Conservation (phyloP, 2,888 invertebrate species). For the Euphydryas editha region DNA sequence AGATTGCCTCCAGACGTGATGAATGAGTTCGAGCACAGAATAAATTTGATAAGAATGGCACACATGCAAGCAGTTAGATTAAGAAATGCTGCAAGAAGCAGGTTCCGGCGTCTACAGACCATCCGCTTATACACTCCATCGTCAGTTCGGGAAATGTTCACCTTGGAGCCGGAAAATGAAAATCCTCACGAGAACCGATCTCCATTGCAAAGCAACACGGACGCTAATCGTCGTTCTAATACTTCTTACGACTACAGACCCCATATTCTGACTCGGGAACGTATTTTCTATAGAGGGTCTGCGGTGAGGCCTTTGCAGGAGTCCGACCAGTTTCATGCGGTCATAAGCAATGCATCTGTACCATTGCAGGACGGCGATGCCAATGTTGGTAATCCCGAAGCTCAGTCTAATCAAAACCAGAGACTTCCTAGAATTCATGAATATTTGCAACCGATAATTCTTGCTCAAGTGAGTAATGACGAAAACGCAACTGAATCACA, state of each 20-base stretch:
- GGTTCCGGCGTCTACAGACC: constrained; percentile 71
- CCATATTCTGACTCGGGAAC: constrained; percentile 54
- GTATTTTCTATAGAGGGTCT: constrained; percentile 47
- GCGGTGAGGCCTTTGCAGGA: constrained; percentile 48
- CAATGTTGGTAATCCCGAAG: constrained; percentile 51
- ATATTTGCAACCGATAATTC: constrained; percentile 75
- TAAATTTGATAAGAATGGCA: constrained; percentile 71
- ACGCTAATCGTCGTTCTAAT: constrained; percentile 52
- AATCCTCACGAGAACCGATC: constrained; percentile 53
- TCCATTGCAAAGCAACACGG: constrained; percentile 48
- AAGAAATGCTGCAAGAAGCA: constrained; percentile 69
- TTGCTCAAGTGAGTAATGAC: constrained; percentile 69
- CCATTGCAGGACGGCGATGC: constrained; percentile 86
- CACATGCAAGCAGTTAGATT: constrained; percentile 72
- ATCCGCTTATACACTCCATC: constrained; percentile 74
- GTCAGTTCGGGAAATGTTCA: constrained; percentile 73
- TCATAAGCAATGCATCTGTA: constrained; percentile 68
- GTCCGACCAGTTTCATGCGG: constrained; percentile 58
- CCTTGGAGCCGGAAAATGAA: constrained; percentile 58
- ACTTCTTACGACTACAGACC: constrained; percentile 53
- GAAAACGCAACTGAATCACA: neutral
- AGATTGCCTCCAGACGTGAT: constrained; percentile 50
- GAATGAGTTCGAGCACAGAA: constrained; percentile 66
- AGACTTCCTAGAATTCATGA: constrained; percentile 72
- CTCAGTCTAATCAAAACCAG: constrained; percentile 53